phyloP scores from a whole-genome alignment of 2,888 invertebrate genomes.

The Maniola hyperantus region DNA sequence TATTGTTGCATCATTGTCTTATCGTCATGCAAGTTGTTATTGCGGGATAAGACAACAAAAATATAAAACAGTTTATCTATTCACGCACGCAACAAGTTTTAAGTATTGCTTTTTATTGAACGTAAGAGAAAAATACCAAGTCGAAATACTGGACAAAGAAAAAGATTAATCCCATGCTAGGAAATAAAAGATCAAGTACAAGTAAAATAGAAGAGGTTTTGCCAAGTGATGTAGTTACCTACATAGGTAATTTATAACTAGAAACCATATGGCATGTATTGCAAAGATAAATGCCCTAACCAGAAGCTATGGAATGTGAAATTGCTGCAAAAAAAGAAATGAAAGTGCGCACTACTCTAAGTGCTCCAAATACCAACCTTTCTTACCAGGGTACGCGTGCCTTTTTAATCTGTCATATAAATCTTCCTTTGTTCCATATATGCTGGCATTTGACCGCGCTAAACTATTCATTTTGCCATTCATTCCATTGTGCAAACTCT shows the following conservation, averaged over 20 bases:
- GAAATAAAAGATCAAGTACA: neutral
- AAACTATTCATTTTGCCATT: slow-evolving; percentile 95
- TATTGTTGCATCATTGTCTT: slow-evolving; percentile 33
- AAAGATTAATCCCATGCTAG: neutral
- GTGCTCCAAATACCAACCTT: slow-evolving; percentile 88
- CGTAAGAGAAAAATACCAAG: neutral
- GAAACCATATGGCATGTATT: slow-evolving; percentile 3
- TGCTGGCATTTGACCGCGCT: slow-evolving; percentile 95
- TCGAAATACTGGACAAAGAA: neutral
- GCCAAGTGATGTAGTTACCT: neutral
- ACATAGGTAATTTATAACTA: neutral
- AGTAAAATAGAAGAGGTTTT: neutral
- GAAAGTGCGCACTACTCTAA: slow-evolving; percentile 66
- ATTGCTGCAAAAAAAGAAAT: slow-evolving; percentile 52
- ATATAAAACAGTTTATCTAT: slow-evolving; percentile 1
- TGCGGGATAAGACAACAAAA: slow-evolving; percentile 12
- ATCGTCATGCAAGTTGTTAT: slow-evolving; percentile 21
- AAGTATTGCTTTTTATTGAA: neutral
- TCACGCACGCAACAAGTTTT: slow-evolving; percentile 1
- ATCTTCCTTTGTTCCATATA: slow-evolving; percentile 97
- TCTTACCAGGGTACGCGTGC: slow-evolving; percentile 96
- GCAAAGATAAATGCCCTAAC: slow-evolving; percentile 24
- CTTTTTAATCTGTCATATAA: slow-evolving; percentile 97
- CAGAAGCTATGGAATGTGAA: slow-evolving; percentile 41
- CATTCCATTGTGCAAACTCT: slow-evolving; percentile 92